A percentile compares a stretch with the other conserved stretches of the same genome.
Evolutionary conservation across 2,113 vertebrate species (phyloP).

Genomic region (Gopherus flavomarginatus): DNA sequence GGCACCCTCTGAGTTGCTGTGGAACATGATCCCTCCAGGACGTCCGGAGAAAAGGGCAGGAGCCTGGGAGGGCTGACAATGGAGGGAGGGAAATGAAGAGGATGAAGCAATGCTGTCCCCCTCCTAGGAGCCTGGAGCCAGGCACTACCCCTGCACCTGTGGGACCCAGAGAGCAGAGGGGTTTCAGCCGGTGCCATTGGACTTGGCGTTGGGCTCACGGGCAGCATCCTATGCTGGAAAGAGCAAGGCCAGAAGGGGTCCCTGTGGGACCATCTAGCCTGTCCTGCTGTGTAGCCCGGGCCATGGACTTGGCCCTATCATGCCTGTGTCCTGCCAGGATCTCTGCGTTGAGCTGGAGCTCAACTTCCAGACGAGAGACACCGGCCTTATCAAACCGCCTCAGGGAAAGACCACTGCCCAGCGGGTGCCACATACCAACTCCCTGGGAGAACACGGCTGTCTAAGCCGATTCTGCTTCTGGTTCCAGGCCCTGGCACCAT

Average conservation of each 20-base stretch:
- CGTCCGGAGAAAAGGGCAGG: background rate
- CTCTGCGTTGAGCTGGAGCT: no score
- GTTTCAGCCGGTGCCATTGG: background rate
- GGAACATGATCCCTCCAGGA: background rate
- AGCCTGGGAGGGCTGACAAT: background rate
- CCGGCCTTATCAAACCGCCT: background rate
- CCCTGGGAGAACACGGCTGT: background rate
- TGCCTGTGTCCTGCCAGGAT: fast-evolving
- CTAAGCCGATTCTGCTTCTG: background rate
- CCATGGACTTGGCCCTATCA: background rate
- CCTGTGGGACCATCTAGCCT: background rate
- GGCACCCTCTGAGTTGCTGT: background rate
- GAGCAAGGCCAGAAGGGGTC: no score
- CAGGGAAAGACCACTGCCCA: background rate
- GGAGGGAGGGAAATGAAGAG: background rate
- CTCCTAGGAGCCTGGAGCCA: background rate
- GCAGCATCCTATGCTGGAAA: background rate
- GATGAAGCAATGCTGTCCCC: background rate
- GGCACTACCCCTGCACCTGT: background rate
- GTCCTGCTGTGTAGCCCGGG: no score
- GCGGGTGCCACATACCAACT: no score
- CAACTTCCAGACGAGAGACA: background rate
- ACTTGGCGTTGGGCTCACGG: background rate
- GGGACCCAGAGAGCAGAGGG: background rate
- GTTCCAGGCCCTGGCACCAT: no score